A percentile compares a stretch with the other conserved stretches of the same genome.
Evolutionary conservation across 2,888 invertebrate species (phyloP).

Genomic region (Lepeophtheirus nordmannii): DNA sequence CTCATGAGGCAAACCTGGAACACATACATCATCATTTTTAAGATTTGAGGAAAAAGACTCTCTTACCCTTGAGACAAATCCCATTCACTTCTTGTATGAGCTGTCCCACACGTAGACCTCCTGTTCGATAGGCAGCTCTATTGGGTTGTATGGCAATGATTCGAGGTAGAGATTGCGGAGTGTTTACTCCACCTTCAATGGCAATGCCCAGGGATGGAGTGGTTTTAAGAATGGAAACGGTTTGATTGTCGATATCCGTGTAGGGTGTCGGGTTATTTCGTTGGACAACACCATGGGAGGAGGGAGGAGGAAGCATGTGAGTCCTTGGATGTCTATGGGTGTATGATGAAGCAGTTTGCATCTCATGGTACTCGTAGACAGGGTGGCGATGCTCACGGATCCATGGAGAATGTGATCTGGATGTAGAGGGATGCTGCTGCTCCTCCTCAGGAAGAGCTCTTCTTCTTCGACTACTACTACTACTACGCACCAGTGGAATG

Average conservation of each 20-base stretch:
- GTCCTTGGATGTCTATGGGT: no score
- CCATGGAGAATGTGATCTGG: no score
- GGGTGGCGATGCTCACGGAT: no score
- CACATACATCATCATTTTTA: constrained; percentile 37
- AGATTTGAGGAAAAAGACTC: background rate
- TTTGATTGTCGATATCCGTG: background rate
- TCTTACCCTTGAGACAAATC: constrained; percentile 42
- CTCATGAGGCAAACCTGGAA: constrained; percentile 66
- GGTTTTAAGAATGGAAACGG: constrained; percentile 75
- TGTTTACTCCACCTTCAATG: constrained; percentile 92
- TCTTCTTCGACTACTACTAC: no score
- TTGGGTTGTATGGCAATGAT: constrained; percentile 96
- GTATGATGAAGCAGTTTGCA: no score
- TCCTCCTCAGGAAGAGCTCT: no score
- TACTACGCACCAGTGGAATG: no score
- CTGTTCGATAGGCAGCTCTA: constrained; percentile 81
- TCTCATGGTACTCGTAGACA: no score
- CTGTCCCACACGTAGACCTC: constrained; percentile 83
- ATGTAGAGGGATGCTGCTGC: no score
- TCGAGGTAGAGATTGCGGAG: constrained; percentile 79
- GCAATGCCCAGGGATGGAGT: constrained; percentile 89
- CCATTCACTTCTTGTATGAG: constrained; percentile 82
- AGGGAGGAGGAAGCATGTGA: no score
- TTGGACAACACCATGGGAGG: no score
- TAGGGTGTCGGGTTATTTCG: no score